phyloP scores from a whole-genome alignment of 2,797 vertebrate genomes.

The Scleropages formosus region DNA sequence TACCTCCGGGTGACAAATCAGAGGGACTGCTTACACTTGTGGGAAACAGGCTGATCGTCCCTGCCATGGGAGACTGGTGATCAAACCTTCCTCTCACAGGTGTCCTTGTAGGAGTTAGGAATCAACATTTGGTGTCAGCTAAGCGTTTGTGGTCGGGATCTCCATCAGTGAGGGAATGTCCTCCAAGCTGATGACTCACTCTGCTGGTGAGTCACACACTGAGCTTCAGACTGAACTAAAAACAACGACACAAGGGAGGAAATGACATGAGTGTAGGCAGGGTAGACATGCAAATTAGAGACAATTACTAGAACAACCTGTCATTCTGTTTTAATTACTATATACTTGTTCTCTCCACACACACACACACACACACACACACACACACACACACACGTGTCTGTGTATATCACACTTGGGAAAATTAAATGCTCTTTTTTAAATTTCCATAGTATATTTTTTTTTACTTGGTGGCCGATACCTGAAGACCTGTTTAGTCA shows the following conservation, averaged over 20 bases:
- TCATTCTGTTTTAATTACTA: constrained; percentile 13
- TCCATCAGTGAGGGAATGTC: background rate
- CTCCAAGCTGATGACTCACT: background rate
- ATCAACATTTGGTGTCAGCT: background rate
- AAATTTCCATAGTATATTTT: background rate
- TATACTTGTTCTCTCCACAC: background rate
- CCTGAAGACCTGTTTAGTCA: no score
- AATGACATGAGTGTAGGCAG: background rate
- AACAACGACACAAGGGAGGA: background rate
- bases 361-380: no score
- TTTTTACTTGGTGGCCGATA: no score
- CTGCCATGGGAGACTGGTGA: background rate
- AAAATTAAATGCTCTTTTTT: constrained; percentile 15
- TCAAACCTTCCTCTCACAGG: background rate
- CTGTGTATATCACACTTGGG: background rate
- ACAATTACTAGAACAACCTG: constrained; percentile 6
- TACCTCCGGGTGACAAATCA: background rate
- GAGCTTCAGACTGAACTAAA: background rate
- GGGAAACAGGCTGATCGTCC: background rate
- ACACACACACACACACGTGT: no score
- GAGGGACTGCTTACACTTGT: background rate
- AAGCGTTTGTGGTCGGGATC: background rate
- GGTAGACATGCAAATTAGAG: constrained; percentile 1
- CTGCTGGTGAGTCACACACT: background rate
- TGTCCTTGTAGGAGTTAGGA: background rate